Evolutionary conservation across 2,797 vertebrate species (phyloP).

Genomic region (Apogon talboti): DNA sequence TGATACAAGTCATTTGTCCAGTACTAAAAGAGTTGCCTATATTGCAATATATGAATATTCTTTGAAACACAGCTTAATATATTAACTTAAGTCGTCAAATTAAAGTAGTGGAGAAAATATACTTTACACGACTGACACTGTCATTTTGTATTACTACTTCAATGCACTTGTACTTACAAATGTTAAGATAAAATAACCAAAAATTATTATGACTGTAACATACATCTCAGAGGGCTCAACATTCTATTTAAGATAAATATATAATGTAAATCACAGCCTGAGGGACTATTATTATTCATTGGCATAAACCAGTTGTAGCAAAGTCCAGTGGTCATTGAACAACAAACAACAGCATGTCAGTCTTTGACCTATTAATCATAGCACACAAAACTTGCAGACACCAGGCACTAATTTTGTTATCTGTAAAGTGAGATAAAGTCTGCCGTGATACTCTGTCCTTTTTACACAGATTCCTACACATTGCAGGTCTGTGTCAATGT

Average conservation of each 20-base stretch:
- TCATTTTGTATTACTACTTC: too few species aligned
- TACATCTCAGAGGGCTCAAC: background rate
- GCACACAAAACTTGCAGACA: slow-evolving; percentile 5
- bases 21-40: too few species aligned
- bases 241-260: background rate
- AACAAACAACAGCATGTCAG: slow-evolving; percentile 72
- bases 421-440: slow-evolving; percentile 40
- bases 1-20: too few species aligned
- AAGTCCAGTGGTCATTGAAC: slow-evolving; percentile 73
- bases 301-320: slow-evolving; percentile 55
- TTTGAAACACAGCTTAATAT: too few species aligned
- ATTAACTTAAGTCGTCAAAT: too few species aligned
- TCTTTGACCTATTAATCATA: slow-evolving; percentile 76
- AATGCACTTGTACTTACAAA: too few species aligned
- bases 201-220: too few species aligned
- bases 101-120: too few species aligned
- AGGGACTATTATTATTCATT: slow-evolving; percentile 22
- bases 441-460: slow-evolving; percentile 35
- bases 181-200: too few species aligned
- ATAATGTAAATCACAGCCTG: too few species aligned
- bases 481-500: background rate
- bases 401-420: slow-evolving; percentile 26
- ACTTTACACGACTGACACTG: too few species aligned
- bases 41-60: too few species aligned
- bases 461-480: slow-evolving; percentile 34